phyloP scores from a whole-genome alignment of 1,140 invertebrate genomes.

The Platyscapa corneri region DNA sequence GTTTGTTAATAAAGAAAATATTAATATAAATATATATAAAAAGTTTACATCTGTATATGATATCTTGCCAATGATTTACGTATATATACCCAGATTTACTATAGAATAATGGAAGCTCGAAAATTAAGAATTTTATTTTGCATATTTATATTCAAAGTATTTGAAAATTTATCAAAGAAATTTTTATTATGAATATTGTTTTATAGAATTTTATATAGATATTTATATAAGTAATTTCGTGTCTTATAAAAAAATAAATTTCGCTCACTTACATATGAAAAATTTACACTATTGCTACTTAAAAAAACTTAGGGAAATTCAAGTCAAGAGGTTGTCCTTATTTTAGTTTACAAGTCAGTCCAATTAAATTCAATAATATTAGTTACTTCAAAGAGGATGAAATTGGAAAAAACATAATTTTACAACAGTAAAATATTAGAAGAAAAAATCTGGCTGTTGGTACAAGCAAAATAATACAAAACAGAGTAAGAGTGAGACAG shows the following conservation, averaged over 20 bases:
- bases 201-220: not conserved
- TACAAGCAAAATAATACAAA: not conserved
- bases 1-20: too few relatives aligned
- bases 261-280: too few relatives aligned
- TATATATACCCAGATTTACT: too few relatives aligned
- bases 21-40: too few relatives aligned
- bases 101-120: too few relatives aligned
- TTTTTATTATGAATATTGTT: not conserved
- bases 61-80: too few relatives aligned
- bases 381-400: not conserved
- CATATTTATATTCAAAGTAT: not conserved
- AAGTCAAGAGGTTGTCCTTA: not conserved
- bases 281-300: not conserved
- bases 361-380: constrained; percentile 49
- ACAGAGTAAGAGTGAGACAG: not conserved
- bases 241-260: not conserved
- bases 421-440: not conserved
- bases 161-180: not conserved
- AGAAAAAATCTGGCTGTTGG: not conserved
- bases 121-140: too few relatives aligned
- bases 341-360: not conserved
- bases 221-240: not conserved
- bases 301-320: not conserved
- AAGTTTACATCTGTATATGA: too few relatives aligned
- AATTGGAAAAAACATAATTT: too few relatives aligned